Base-by-base conservation (phyloP, 23 tunicate species). In the Halocynthia aurantium region DNA sequence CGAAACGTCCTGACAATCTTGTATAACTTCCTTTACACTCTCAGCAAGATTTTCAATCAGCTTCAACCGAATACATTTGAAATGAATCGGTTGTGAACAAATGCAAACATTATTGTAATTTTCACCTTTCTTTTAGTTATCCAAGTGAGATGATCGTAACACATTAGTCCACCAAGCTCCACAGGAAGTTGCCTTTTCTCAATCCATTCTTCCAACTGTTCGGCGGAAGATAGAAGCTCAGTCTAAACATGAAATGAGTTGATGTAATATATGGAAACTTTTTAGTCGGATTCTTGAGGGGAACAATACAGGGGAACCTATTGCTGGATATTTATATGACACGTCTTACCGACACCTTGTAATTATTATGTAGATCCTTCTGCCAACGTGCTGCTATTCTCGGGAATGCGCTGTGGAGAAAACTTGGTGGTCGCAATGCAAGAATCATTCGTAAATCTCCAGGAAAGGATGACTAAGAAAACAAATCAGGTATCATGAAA, bases 291-390 rank as follows among this genome's bases (percentile, higher is more conserved):
- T 31, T 31, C 44, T 31, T 31, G 72, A 12, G 13, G 13, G 21
- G 13, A 2, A 68, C 20, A n/a, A 68, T 68, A 68, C 20, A 68
- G 13, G 13, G 31, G 21, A 1, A 12, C 6, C 44, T 31, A 31
- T 31, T 31, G 44, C 44, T 31, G 44, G 44, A 31, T 31, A 31
- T 31, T 31, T 31, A 31, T 31, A 13, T 65, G 22, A 49, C 49
- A 65, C 49, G 9, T 65, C 90, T 51, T 81, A 86, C 91, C 82
- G 83, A 85, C 75, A 86, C 91, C 85, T 86, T 86, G 81, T 79
- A 72, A 13, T 74, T 53, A 81, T 79, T 75, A 51, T 86, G 85
- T 31, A 31, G 4, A 61, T 86, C 91, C 15, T 75, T 75, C 22
- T 76, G 91, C 70, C 77, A 86, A 18, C 95, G 84, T 22, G 83